Percentiles rank a stretch among this genome's conserved stretches.
phyloP scores from a whole-genome alignment of 1,140 invertebrate species.

The Mya arenaria region DNA sequence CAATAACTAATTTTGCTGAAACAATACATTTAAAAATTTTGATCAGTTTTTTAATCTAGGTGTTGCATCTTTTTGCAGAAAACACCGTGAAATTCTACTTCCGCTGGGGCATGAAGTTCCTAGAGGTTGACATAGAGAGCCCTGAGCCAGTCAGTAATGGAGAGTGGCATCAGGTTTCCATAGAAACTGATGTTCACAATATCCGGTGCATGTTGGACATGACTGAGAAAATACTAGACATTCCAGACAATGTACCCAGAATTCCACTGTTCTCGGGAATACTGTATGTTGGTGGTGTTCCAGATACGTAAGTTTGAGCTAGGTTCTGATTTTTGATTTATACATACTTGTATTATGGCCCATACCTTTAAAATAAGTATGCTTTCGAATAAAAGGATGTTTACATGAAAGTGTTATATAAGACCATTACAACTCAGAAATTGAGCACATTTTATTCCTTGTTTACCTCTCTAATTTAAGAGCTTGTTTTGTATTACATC shows the following conservation, averaged over 20 bases:
- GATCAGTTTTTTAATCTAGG: background rate
- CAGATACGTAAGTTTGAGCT: conserved; percentile 81
- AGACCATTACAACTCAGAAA: too few relatives aligned
- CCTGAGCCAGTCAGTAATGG: conserved; percentile 90
- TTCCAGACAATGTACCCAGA: conserved; percentile 52
- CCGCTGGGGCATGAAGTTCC: conserved; percentile 41
- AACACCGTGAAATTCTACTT: conserved; percentile 90
- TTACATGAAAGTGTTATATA: too few relatives aligned
- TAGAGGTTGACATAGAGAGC: conserved; percentile 34
- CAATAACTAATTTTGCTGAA: too few relatives aligned
- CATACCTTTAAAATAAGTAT: too few relatives aligned
- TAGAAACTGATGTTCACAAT: conserved; percentile 90
- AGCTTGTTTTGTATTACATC: too few relatives aligned
- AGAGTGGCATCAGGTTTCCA: conserved; percentile 95
- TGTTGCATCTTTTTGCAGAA: conserved; percentile 82
- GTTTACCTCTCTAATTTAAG: too few relatives aligned
- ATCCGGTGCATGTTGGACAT: conserved; percentile 96
- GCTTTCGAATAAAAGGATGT: too few relatives aligned
- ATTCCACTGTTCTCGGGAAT: conserved; percentile 60
- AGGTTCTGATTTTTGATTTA: too few relatives aligned
- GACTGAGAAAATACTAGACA: conserved; percentile 51
- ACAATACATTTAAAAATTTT: too few relatives aligned
- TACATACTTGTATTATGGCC: too few relatives aligned
- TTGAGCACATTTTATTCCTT: too few relatives aligned
- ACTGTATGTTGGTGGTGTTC: conserved; percentile 86